Base-by-base conservation (phyloP, 2,797 vertebrate genomes). In the Xenopus petersii region DNA sequence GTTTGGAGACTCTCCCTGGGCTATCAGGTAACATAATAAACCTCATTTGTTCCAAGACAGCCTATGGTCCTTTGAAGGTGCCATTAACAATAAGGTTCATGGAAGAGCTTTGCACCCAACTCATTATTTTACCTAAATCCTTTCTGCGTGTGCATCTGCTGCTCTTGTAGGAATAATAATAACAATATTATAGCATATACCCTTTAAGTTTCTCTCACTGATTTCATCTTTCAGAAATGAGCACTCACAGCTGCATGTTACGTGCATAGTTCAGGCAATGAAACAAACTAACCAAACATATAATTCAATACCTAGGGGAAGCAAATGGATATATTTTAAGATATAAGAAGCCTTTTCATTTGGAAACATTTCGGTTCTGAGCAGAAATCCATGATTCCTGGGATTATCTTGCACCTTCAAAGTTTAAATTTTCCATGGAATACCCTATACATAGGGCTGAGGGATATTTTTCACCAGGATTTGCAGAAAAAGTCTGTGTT, bases 21-120 rank as follows among this genome's bases (percentile, higher is more conserved):
- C 74, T 54, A 42, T 56, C 68, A 67, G 73, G 66, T 74, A 64
- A 51, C 72, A 55, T 21, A 81, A 75, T 73, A 49, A 81, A 70
- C 61, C 68, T 77, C 67, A 73, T 80, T 81, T 79, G 65, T 69
- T 66, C 33, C 81, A 84, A 74, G 33, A 84, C 78, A 80, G 12
- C 66, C 72, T 56, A 21, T 12, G 65, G n/a, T n/a, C 36, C 33
- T 82, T 82, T 70, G 48, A 80, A 66, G 73, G 74, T 84, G 36
- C 55, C 72, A 49, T 82, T 79, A 81, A 51, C 65, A 77, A 73
- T 73, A 63, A 64, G 10, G 33, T 46, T 68, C 67, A 64, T 58
- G 62, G 66, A 64, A 78, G 33, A 79, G 9, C 2, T 75, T 82
- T 82, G 30, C 71, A 51, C 75, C 66, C 80, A 76, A 55, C 65